phyloP scores from a whole-genome alignment of 2,113 vertebrate genomes.

The Melanocharis versteri region DNA sequence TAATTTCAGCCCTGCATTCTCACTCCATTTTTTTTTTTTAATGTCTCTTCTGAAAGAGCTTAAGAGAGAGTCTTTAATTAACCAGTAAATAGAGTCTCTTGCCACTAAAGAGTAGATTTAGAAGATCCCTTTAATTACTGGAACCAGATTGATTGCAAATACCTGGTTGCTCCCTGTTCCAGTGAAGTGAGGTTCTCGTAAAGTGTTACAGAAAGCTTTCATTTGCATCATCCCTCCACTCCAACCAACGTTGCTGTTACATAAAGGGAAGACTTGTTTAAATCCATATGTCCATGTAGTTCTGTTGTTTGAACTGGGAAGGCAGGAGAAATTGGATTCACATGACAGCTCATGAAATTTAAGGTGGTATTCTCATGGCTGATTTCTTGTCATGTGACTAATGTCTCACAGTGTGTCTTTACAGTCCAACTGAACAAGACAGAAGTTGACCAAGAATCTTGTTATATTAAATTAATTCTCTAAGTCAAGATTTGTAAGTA shows the following conservation, averaged over 20 bases:
- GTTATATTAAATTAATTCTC: background rate
- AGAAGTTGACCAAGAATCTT: background rate
- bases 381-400: constrained; percentile 4
- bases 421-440: background rate
- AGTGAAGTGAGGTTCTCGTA: background rate
- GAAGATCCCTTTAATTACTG: constrained; percentile 73
- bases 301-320: constrained; percentile 44
- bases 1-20: constrained; percentile 31
- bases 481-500: background rate
- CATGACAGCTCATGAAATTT: constrained; percentile 14
- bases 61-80: constrained; percentile 70
- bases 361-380: background rate
- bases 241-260: background rate
- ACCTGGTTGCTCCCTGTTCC: constrained; percentile 45
- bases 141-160: constrained; percentile 69
- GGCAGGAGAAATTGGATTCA: constrained; percentile 51
- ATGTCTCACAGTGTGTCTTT: background rate
- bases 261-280: background rate
- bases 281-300: background rate
- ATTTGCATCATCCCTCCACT: constrained; percentile 36
- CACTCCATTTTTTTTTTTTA: background rate
- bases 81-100: constrained; percentile 53
- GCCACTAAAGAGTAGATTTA: constrained; percentile 62
- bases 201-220: constrained; percentile 35
- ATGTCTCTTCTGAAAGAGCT: constrained; percentile 53